Base-by-base conservation (phyloP, 2,113 vertebrate genomes). In the Dolichotis patagonum region DNA sequence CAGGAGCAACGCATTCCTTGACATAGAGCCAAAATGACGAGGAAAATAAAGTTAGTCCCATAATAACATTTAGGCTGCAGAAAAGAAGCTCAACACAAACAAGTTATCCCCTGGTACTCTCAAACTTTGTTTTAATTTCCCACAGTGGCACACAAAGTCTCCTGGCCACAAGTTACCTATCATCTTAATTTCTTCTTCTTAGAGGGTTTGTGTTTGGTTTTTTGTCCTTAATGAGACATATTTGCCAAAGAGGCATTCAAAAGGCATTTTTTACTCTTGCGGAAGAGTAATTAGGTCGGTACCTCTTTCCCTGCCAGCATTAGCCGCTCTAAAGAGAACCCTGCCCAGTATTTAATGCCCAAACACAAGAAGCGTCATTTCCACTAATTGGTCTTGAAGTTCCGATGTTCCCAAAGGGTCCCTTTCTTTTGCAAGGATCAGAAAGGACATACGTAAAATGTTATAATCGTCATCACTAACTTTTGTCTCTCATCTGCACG, bases 231-330 rank as follows among this genome's bases (percentile, higher is more conserved):
- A 99, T 99, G 99, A 99, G 99, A 98, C 94, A 97, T 98, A 97
- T 98, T 98, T 99, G 99, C 99, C 99, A 99, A 98, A 97, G 98
- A 98, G 94, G 97, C 98, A 98, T 98, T 99, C 98, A 99, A 81
- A 35, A 98, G 97, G 98, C 98, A 98, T 99, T 98, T 98, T 98
- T 98, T 98, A 98, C 98, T 98, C 98, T 98, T 98, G 98, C 96
- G 98, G 97, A 98, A 97, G 97, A 99, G 98, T 98, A 99, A 99
- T 99, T 99, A 99, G 99, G 98, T 99, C 98, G 97, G 98, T 98
- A 98, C 98, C 98, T 98, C 97, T 98, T 98, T 98, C 98, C 87
- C 98, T 98, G 98, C 98, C 98, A 99, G 96, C 98, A 98, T 97
- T 96, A 98, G 97, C 96, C 73, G 97, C 98, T 98, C 98, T 98